Evolutionary conservation across 2,797 vertebrate genomes (phyloP), one percentile per base, ranked within the genome.

Genomic region (Fistularia commersonii): DNA sequence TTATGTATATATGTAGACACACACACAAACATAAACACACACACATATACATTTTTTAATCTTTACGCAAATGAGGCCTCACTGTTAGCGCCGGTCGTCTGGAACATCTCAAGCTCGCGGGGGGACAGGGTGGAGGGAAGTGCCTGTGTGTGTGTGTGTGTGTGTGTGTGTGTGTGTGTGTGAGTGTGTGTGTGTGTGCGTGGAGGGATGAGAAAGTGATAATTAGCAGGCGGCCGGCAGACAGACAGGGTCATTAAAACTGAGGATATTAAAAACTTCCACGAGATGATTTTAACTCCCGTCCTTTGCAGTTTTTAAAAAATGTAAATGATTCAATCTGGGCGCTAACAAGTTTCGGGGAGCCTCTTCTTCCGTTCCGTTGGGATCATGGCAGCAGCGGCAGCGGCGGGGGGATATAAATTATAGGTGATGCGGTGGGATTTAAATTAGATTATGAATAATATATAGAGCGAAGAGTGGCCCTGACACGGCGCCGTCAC

Each of bases 391-490:
- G n/a, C n/a, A n/a, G n/a, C n/a, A n/a, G n/a, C n/a, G 65, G 66
- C 71, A 59, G 11, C 73, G 57, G 64, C 54, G 60, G 62, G 9
- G 41, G 47, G 72, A 77, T 59, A 82, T 81, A 64, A 83, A 85
- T 82, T 72, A 83, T 54, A 56, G 73, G 65, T 74, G 60, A 70
- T 44, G 48, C 64, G 50, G 52, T 32, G n/a, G 58, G 64, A 81
- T 76, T 79, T 75, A 82, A 82, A 85, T 85, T 15, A 81, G 77
- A 72, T 72, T 59, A 52, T 85, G 58, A 81, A 83, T 85, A 81
- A 82, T 72, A 77, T 48, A 85, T 83, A 72, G 76, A 68, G 74
- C 62, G 40, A 39, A 48, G 74, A 80, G 69, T 48, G 70, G 76
- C 52, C 54, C 66, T 70, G 72, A 70, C 64, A 66, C 57, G 43